Base-by-base conservation (phyloP, 1,140 invertebrate genomes). In the Brachionus manjavacas region DNA sequence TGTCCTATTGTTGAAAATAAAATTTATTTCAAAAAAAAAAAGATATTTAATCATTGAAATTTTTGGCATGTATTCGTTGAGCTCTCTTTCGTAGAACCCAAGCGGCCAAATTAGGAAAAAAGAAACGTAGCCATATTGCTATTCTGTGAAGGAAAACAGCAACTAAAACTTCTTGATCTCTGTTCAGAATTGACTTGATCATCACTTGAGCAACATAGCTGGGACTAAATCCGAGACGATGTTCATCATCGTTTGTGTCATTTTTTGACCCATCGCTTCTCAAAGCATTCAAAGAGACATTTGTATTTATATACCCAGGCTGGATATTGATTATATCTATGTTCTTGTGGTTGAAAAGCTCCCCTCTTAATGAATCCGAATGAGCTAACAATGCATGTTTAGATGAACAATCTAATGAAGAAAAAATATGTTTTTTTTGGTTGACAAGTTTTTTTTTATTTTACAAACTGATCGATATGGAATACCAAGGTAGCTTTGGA, bases 231-330 rank as follows among this genome's bases (percentile, higher is more conserved):
- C 79, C 79, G 9, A 64, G 39, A 64, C 79, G 79, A 64, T 81
- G 79, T 12, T 81, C 79, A 43, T 81, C 79, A 35, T 81, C 79
- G n/a, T 81, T 81, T 68, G 64, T 81, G n/a, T 68, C 64, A 23
- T 81, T 81, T 28, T 81, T 81, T 20, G 49, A 20, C n/a, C 81
- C 81, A 74, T 84, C 81, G 39, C 60, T 72, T 39, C 41, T 46
- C 7, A 84, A 35, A 11, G 83, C 83, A 31, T 84, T 84, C 9
- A 55, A 20, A 20, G 66, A 76, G 39, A 84, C 49, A 41, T 84
- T 72, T 9, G 83, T 84, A 23, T 72, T 60, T 23, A 84, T 84
- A 23, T 74, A 84, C 4, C 83, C 83, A 16, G 83, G 83, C 14
- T 72, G 64, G 55, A 84, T 70, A 43, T 52, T 74, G 2, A 72